phyloP scores from a whole-genome alignment of 2,888 invertebrate species.

The Trachelus troglodyta region DNA sequence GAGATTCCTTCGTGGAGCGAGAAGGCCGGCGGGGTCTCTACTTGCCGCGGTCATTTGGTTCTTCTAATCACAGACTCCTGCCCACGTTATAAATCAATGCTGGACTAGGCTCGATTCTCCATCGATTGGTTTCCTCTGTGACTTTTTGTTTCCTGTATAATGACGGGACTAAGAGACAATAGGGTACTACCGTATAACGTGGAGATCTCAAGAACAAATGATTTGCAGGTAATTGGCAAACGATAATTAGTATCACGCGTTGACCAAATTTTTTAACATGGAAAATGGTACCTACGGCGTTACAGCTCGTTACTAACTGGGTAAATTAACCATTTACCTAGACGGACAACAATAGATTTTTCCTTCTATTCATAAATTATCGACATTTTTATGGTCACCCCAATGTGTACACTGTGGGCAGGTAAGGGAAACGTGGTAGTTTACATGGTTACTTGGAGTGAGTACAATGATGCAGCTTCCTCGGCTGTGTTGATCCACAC shows the following conservation, averaged over 20 bases:
- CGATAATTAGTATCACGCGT: not conserved
- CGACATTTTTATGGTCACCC: constrained; percentile 20
- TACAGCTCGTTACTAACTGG: no score
- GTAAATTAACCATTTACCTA: not conserved
- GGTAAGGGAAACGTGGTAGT: not conserved
- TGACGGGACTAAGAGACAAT: not conserved
- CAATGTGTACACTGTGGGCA: not conserved
- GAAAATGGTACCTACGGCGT: not conserved
- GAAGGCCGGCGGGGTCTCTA: constrained; percentile 9
- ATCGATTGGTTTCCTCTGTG: constrained; percentile 47
- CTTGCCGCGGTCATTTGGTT: constrained; percentile 47
- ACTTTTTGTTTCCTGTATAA: constrained; percentile 25
- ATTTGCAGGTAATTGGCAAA: not conserved
- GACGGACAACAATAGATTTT: not conserved
- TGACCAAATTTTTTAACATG: not conserved
- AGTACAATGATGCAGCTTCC: constrained; percentile 43
- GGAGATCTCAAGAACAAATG: not conserved
- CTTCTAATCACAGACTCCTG: constrained; percentile 53
- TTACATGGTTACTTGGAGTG: not conserved
- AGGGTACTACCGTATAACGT: not conserved
- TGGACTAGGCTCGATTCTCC: constrained; percentile 32
- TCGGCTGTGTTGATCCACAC: constrained; percentile 46
- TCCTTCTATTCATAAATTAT: constrained; percentile 6
- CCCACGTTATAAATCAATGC: constrained; percentile 52
- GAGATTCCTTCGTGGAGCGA: constrained; percentile 44